phyloP scores from a whole-genome alignment of 2,888 invertebrate species.

The Eupithecia insigniata region DNA sequence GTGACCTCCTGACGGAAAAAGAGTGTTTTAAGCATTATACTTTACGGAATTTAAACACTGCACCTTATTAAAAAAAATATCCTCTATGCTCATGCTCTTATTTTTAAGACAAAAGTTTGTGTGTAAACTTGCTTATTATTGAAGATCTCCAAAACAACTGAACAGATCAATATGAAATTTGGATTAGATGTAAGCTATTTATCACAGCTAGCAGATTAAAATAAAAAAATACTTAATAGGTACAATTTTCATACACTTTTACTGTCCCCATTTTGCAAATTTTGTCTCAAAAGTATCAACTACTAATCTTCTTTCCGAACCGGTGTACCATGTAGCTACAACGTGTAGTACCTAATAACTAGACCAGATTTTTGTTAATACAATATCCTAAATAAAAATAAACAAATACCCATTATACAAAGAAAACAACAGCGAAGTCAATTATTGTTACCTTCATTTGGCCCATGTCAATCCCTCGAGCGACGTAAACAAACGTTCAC shows the following conservation, averaged over 20 bases:
- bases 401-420: neutral
- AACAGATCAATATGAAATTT: neutral
- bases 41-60: too few species aligned
- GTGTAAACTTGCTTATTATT: too few species aligned
- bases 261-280: neutral
- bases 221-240: too few species aligned
- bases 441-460: conserved; percentile 2
- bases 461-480: neutral
- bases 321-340: neutral
- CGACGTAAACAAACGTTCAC: conserved; percentile 17
- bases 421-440: neutral
- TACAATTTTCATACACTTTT: too few species aligned
- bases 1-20: too few species aligned
- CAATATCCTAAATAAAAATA: neutral
- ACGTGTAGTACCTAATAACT: too few species aligned
- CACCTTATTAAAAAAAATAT: too few species aligned
- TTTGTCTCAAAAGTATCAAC: neutral
- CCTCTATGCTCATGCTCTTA: too few species aligned
- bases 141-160: neutral
- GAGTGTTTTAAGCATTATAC: too few species aligned
- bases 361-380: neutral
- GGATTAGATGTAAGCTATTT: too few species aligned
- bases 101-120: too few species aligned
- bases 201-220: too few species aligned
- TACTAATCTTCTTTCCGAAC: neutral